Base-by-base conservation (phyloP, 1,140 invertebrate species). In the Drosophila virilis region DNA sequence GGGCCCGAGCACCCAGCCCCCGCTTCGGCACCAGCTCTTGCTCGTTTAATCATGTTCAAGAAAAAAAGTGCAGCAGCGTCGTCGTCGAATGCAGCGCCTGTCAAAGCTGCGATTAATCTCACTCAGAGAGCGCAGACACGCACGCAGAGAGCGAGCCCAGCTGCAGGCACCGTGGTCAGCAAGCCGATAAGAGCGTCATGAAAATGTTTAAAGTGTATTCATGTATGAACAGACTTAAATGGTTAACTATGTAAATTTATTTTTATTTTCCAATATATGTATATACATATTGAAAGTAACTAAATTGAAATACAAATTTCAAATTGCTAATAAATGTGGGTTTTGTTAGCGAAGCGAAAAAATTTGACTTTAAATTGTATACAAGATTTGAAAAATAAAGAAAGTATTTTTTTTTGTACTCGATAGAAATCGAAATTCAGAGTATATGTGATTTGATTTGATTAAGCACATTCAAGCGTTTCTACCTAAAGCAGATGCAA, bases 91-190 rank as follows among this genome's bases (percentile, higher is more conserved):
- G 81, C 82, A 85, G 42, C 51, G 70, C 77, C 84, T 89, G 84
- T 89, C 84, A 89, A 89, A 89, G 77, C 80, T 71, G 84, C 84
- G 84, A 89, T 89, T 89, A 89, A 89, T 89, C 84, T 89, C 84
- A 89, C 80, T 89, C 84, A 86, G 60, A 67, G 57, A 73, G 69
- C 46, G 32, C 40, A 32, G 22, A 80, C 45, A 59, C 33, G 33
- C 57, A 46, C 33, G 33, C 57, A 46, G 62, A 46, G 57, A 75
- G 62, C 50, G 33, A 9, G 15, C 42, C 10, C 42, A 59, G 42
- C 42, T 28, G 46, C 13, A 45, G 35, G 55, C 74, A 76, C 74
- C 61, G 74, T 76, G 74, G 78, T 6, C 22, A 12, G 0, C 13
- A 52, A 9, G 0, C 3, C 1, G 10, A 28, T 28, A n/a, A 12